Base-by-base conservation (phyloP, 2,113 vertebrate species). In the Camelus bactrianus region DNA sequence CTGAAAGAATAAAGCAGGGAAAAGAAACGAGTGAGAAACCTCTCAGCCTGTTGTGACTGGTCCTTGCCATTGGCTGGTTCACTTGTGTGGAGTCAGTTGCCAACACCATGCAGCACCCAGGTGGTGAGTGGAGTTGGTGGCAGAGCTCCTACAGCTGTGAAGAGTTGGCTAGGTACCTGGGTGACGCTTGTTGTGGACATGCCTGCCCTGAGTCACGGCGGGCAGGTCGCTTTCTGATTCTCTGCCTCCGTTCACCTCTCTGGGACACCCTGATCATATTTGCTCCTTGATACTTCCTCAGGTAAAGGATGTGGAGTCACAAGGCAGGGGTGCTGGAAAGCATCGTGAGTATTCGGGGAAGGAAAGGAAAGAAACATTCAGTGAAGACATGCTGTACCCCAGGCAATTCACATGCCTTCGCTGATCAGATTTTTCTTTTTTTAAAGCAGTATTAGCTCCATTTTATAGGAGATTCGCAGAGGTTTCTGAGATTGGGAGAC, bases 401-500 rank as follows among this genome's bases (percentile, higher is more conserved):
- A 35, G 60, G 24, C 46, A 87, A 65, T 52, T 88, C 87, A 67
- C 38, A 24, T 28, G 60, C 11, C 48, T 80, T 80, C 46, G 80
- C 75, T 64, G 24, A n/a, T 80, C 42, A 17, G 5, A 32, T 28
- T 75, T 38, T 30, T 14, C 14, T 56, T 38, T 42, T 42, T 42
- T 42, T 4, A 42, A 42, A 42, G 38, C 38, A 16, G 52, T 56
- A 35, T 79, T 38, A 62, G 54, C 38, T 58, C 32, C 38, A 28
- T 64, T 95, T 80, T 60, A 67, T 19, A 93, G 46, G 50, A 89
- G 46, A 76, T 70, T 28, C 32, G 64, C 35, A 82, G 52, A 93
- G 46, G 32, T 76, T 87, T 86, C 32, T 19, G n/a, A 83, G 58
- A 91, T 80, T 58, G 4, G 50, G n/a, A 91, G 87, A 79, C n/a